Percentiles rank a stretch among this genome's conserved stretches.
These are phyloP conservation scores for Takifugu flavidus DNA, from an alignment of 2,113 vertebrate genomes.

Conservation along the genomic window DNA sequence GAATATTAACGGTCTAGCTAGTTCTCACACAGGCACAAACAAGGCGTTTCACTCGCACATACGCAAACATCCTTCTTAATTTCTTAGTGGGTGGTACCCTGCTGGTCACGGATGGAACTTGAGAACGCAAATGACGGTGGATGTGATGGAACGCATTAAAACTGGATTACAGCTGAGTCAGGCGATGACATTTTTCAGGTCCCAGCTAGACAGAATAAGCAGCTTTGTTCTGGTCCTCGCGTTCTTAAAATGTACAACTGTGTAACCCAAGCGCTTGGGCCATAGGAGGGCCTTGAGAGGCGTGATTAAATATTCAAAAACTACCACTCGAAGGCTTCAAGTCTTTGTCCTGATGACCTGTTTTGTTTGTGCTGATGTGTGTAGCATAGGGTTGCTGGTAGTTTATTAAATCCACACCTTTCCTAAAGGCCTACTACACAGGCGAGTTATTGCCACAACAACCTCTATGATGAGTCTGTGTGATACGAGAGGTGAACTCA, in stretches of 20 bases:
- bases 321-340: conserved; percentile 18
- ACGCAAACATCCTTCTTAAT: conserved; percentile 12
- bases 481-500: neutral
- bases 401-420: conserved; percentile 27
- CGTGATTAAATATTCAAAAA: conserved; percentile 59
- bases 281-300: conserved; percentile 20
- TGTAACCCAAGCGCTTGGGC: conserved; percentile 41
- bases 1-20: too few species aligned
- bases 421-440: neutral
- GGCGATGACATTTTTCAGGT: conserved; percentile 7
- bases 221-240: conserved; percentile 16
- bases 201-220: conserved; percentile 1
- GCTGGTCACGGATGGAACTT: conserved; percentile 31
- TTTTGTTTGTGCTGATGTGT: conserved; percentile 18
- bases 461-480: conserved; percentile 2
- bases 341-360: conserved; percentile 23
- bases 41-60: neutral
- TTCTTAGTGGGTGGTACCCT: conserved; percentile 5
- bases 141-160: conserved; percentile 29
- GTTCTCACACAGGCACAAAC: neutral
- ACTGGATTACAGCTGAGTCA: conserved; percentile 33
- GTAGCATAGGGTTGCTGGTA: conserved; percentile 20
- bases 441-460: conserved; percentile 42
- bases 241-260: conserved; percentile 17
- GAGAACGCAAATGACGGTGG: conserved; percentile 25